Base-by-base conservation (phyloP, 35 echinoderm and acorn worm species). In the Lytechinus variegatus region DNA sequence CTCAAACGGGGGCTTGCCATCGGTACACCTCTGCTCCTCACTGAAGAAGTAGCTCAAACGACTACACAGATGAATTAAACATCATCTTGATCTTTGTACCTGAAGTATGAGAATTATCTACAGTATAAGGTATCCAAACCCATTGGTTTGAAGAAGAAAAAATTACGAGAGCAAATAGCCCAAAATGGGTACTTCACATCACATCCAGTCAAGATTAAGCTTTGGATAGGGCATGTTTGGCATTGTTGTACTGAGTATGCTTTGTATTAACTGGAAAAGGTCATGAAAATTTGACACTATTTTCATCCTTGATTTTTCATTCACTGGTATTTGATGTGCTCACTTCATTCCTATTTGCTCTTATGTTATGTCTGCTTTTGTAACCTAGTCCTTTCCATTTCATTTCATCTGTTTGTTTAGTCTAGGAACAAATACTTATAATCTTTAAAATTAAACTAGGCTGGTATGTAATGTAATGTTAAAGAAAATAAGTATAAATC, bases 1-100 rank as follows among this genome's bases (percentile, higher is more conserved):
- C 94, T 95, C 93, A 87, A 87, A 87, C 66, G 28, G 53, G 94
- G 94, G 19, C 72, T n/a, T 54, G 87, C 53, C 53, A 94, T 52
- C 54, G 33, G 14, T 33, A 57, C 27, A 94, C 66, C 21, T 79
- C 16, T 71, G 7, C 4, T 8, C 19, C 6, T 79, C n/a, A 24
- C 14, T n/a, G n/a, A 16, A 79, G 66, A 24, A 79, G 66, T 79
- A 79, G 21, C 66, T 79, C 19, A 16, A 79, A 8, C 8, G 66
- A 4, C 66, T 16, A 7, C 66, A 24, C n/a, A 5, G 66, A 79
- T 79, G 16, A 79, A 27, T n/a, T 24, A 16, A 79, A 24, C 16
- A 79, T 24, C 66, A 79, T 16, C 66, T 79, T 16, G 12, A 27
- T 24, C 19, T 24, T n/a, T 3, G 16, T 79, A 79, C 19, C 7